A percentile compares a stretch with the other conserved stretches of the same genome.
phyloP scores from a whole-genome alignment of 1,140 invertebrate species.

The Ectropis grisescens region DNA sequence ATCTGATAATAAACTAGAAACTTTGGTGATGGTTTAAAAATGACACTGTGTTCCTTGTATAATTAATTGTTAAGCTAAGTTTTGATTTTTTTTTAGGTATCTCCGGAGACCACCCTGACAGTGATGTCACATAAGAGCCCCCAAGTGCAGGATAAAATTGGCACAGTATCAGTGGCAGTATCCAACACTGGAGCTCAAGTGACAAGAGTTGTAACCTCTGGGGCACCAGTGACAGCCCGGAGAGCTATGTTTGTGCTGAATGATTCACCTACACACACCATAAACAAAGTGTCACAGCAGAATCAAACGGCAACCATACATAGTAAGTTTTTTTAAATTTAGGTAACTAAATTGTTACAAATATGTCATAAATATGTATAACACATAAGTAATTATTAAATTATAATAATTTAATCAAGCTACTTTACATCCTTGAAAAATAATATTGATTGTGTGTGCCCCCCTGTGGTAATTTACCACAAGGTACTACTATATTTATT shows the following conservation, averaged over 20 bases:
- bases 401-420: too few species aligned
- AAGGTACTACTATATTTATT: too few species aligned
- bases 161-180: constrained; percentile 46
- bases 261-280: constrained; percentile 46
- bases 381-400: too few species aligned
- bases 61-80: too few species aligned
- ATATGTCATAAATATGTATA: too few species aligned
- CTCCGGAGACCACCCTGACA: constrained; percentile 63
- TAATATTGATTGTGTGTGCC: too few species aligned
- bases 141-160: constrained; percentile 64
- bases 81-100: constrained; percentile 56
- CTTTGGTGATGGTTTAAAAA: too few species aligned
- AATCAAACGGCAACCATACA: constrained; percentile 64
- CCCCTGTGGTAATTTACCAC: too few species aligned
- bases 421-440: too few species aligned
- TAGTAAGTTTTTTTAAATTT: constrained; percentile 29
- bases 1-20: too few species aligned
- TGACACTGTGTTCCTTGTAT: too few species aligned
- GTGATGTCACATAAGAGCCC: constrained; percentile 66
- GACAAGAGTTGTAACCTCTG: constrained; percentile 51
- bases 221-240: constrained; percentile 33
- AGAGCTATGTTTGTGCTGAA: constrained; percentile 66
- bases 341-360: too few species aligned
- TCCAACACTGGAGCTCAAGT: constrained; percentile 48
- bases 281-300: constrained; percentile 56